Percentiles rank a stretch among this genome's conserved stretches.
Conservation (phyloP, 2,113 vertebrate genomes). For the Ifrita kowaldi region DNA sequence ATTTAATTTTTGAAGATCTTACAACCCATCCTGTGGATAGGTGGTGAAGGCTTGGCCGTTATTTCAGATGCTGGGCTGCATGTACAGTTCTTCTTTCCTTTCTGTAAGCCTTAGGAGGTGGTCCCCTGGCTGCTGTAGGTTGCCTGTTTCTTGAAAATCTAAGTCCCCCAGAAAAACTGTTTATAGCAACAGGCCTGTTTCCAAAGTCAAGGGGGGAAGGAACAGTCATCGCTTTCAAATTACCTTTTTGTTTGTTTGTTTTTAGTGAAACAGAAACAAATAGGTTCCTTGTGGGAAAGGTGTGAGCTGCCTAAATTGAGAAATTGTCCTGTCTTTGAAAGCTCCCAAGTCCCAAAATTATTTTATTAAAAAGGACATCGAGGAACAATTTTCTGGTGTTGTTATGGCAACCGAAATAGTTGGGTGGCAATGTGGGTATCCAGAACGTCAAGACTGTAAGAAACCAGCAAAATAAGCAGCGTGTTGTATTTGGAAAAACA, state of each 20-base stretch:
- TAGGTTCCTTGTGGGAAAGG: constrained; percentile 22
- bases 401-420: constrained; percentile 79
- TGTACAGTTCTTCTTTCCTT: not conserved
- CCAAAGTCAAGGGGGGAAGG: not conserved
- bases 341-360: constrained; percentile 31
- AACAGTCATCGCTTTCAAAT: constrained; percentile 35
- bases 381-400: constrained; percentile 73
- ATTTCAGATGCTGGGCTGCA: not conserved
- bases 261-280: constrained; percentile 28
- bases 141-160: constrained; percentile 75
- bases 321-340: constrained; percentile 1
- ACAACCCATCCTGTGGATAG: not conserved
- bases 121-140: constrained; percentile 68
- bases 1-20: not conserved
- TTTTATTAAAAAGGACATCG: constrained; percentile 68
- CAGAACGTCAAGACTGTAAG: constrained; percentile 59
- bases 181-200: constrained; percentile 32
- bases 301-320: constrained; percentile 50
- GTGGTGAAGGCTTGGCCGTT: not conserved
- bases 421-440: constrained; percentile 61
- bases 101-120: constrained; percentile 9
- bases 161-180: constrained; percentile 48
- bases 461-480: constrained; percentile 47
- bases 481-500: constrained; percentile 48
- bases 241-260: not conserved